Evolutionary conservation across 2,113 vertebrate genomes (phyloP).

Genomic region (Cervus canadensis): DNA sequence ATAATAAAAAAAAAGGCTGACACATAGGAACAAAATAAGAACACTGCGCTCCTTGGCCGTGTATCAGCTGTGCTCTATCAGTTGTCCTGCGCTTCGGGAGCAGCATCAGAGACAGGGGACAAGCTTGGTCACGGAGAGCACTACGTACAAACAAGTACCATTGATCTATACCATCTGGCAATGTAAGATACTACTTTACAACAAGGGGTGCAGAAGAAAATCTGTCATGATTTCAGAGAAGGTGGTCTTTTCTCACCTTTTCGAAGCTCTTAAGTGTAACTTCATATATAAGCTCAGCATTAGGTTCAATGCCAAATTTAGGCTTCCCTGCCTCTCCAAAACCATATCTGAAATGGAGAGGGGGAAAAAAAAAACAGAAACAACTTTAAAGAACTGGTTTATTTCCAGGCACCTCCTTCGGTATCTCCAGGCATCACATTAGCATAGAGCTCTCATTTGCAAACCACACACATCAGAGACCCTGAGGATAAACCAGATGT

Average conservation of each 20-base stretch:
- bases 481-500: conserved; percentile 18
- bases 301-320: conserved; percentile 88
- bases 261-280: conserved; percentile 93
- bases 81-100: not conserved
- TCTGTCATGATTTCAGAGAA: not conserved
- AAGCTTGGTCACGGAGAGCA: not conserved
- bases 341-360: conserved; percentile 86
- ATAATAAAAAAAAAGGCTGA: conserved; percentile 55
- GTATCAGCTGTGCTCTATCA: not conserved
- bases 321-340: conserved; percentile 92
- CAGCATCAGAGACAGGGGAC: not conserved
- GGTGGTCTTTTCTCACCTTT: conserved; percentile 84
- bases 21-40: conserved; percentile 71
- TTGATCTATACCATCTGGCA: not conserved
- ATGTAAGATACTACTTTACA: not conserved
- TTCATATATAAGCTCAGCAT: conserved; percentile 91
- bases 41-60: conserved; percentile 56
- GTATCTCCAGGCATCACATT: not conserved
- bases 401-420: conserved; percentile 6
- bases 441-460: not conserved
- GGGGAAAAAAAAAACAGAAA: not conserved
- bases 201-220: not conserved
- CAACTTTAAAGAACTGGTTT: not conserved
- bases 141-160: not conserved
- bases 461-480: not conserved